Conservation (phyloP, 1,140 invertebrate species). For the Aphelinus atriplicis region DNA sequence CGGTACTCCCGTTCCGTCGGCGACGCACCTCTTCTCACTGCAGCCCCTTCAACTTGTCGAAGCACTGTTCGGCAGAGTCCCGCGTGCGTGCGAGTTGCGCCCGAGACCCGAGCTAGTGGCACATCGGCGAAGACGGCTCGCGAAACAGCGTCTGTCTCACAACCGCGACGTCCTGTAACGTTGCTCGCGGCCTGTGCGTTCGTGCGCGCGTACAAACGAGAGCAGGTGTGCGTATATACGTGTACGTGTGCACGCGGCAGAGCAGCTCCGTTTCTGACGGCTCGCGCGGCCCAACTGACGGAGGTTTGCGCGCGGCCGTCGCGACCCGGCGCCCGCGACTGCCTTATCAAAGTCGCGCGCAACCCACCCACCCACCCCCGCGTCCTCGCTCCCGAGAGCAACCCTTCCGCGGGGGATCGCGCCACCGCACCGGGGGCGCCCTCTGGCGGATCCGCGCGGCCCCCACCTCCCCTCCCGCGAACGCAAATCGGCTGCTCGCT, state of each 20-base stretch:
- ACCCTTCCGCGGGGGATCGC: background rate
- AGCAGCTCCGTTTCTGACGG: constrained; percentile 3
- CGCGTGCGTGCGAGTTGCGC: too few species aligned
- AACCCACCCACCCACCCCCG: background rate
- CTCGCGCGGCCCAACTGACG: constrained; percentile 28
- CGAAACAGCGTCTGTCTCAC: too few species aligned
- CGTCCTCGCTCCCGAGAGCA: background rate
- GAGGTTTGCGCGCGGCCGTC: background rate
- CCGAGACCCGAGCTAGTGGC: too few species aligned
- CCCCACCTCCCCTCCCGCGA: background rate
- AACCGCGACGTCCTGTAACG: too few species aligned
- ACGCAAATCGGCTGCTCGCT: background rate
- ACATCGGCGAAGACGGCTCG: too few species aligned
- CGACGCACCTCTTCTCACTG: too few species aligned
- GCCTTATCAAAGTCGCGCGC: background rate
- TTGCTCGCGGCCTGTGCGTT: too few species aligned
- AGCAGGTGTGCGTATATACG: too few species aligned
- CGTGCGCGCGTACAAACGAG: too few species aligned
- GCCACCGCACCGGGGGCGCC: background rate
- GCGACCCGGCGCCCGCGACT: background rate
- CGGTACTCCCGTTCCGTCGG: too few species aligned
- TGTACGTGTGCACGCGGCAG: background rate
- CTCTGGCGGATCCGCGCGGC: background rate
- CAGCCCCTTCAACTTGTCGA: too few species aligned
- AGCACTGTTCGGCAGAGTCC: too few species aligned